Percentiles rank a stretch among this genome's conserved stretches.
Conservation (phyloP, 2,113 vertebrate species). For the Isichthys henryi region DNA sequence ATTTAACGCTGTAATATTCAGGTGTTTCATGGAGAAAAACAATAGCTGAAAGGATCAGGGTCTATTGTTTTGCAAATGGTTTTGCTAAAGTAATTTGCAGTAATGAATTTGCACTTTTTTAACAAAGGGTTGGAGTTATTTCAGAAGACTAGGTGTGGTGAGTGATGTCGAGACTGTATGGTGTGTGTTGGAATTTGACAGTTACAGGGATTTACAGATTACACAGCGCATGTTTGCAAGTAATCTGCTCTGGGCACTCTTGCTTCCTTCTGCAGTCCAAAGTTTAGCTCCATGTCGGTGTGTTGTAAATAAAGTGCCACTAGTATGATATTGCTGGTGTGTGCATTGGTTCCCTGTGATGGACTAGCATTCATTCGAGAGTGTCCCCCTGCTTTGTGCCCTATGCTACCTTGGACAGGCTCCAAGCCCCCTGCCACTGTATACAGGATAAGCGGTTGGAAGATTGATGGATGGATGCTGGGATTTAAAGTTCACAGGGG, state of each 20-base stretch:
- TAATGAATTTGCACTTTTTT: neutral
- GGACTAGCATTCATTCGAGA: neutral
- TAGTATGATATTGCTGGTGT: neutral
- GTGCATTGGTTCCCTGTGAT: neutral
- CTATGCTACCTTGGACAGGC: neutral
- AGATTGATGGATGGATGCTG: neutral
- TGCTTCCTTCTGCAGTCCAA: neutral
- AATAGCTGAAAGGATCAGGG: neutral
- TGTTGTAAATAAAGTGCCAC: neutral
- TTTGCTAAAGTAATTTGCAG: neutral
- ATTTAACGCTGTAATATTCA: neutral
- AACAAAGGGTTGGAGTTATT: neutral
- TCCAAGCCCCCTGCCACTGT: neutral
- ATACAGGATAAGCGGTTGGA: neutral
- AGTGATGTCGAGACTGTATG: neutral
- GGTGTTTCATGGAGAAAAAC: neutral
- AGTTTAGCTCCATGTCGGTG: neutral
- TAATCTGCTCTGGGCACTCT: neutral
- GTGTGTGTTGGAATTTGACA: neutral
- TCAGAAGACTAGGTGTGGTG: neutral
- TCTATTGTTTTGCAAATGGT: neutral
- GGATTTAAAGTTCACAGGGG: neutral
- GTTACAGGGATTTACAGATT: neutral
- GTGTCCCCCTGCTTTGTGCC: neutral
- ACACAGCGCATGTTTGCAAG: neutral